Base-by-base conservation (phyloP, 2,797 vertebrate genomes). In the Pygocentrus nattereri region DNA sequence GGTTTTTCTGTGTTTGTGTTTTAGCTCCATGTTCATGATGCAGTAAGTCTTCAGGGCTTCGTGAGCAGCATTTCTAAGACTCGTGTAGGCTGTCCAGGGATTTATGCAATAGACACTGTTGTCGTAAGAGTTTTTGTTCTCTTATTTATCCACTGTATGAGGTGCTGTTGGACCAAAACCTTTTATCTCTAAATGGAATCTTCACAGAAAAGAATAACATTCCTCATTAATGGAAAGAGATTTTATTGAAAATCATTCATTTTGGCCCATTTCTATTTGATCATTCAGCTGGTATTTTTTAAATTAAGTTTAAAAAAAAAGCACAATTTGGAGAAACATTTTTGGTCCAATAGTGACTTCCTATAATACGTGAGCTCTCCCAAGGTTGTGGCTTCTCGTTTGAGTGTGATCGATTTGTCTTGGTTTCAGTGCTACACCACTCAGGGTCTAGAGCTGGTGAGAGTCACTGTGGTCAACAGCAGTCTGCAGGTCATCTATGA, bases 21-120 rank as follows among this genome's bases (percentile, higher is more conserved):
- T 15, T 86, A 97, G 96, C 88, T 97, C 80, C 96, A 96, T 74
- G 94, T 96, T 81, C 95, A 95, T 52, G 93, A 96, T 87, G 89
- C 89, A 4, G 82, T 93, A 78, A 93, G 91, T 83, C 79, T 96
- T 74, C 90, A 95, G 76, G 94, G 94, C n/a, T 97, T 96, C 83
- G 85, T 95, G 82, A 92, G 91, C 18, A 95, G 93, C 0, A 79
- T 80, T 5, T 52, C 82, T 47, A 92, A 90, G 84, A 50, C 79
- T 19, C 76, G 81, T 0, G 80, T 84, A 0, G 83, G 88, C 3
- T 94, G 91, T 89, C 92, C 91, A 3, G 90, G 94, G 7, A 86
- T 96, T 79, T 97, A 93, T 84, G 91, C 95, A 3, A 16, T 96
- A 80, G 91, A 93, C 85, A 96, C 95, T 70, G 94, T 96, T 88